Base-by-base conservation (phyloP, 1,140 invertebrate genomes). In the Euwallacea similis region DNA sequence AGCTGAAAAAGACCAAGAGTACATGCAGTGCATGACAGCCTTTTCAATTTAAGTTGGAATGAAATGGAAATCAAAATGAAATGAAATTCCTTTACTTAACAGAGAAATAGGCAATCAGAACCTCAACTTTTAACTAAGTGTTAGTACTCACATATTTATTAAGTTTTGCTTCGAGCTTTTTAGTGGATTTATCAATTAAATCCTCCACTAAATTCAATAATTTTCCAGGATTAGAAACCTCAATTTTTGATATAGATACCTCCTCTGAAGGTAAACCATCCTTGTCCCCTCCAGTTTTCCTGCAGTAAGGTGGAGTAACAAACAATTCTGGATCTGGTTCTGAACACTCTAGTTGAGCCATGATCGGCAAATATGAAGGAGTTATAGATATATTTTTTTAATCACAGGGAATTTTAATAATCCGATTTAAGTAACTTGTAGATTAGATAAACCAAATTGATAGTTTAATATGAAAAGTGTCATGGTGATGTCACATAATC, bases 141-240 rank as follows among this genome's bases (percentile, higher is more conserved):
- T 56, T 7, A 42, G 41, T 42, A 81, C 82, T 80, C 80, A 86
- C 85, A 76, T 85, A 85, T 58, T 66, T 73, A 76, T 86, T 86
- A 50, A 85, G 80, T 82, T 83, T 84, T 11, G 78, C 80, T 80
- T 85, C 83, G 16, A 85, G 73, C n/a, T 78, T 75, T 58, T 79
- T 77, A 69, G 81, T 82, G 33, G 73, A 78, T 43, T 81, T 80
- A 59, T 85, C 82, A 41, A 76, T 81, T 11, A 86, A 75, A 70
- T 76, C 82, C 79, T 84, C 83, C 6, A 83, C 78, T 47, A 86
- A 76, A 70, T 83, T 79, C 61, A 86, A 76, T 67, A 85, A 82
- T 79, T 83, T 84, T 7, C 82, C 82, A 9, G 85, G 85, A 77
- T 85, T 83, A 62, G 73, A 75, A 21, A 77, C 74, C 66, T 73